These are phyloP conservation scores for Aporophyla nigra DNA, from an alignment of 2,888 invertebrate genomes.

Conservation along the genomic window DNA sequence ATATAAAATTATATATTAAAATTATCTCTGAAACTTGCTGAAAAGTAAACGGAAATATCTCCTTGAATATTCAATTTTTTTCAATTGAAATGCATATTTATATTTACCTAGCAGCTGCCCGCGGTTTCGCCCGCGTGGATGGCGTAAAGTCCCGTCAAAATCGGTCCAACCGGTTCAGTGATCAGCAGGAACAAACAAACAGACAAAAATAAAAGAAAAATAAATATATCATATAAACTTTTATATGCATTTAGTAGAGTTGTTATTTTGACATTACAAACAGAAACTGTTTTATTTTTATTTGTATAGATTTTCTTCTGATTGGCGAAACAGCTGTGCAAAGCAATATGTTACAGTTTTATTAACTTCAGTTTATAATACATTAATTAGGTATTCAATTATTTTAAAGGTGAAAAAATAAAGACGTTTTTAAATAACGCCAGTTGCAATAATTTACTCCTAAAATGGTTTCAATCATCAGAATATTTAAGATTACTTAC, in stretches of 20 bases:
- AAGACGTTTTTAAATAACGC: not conserved
- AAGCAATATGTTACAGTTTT: conserved; percentile 12
- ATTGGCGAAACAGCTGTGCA: conserved; percentile 28
- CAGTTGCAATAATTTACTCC: not conserved
- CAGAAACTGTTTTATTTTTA: no score
- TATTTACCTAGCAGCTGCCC: no score
- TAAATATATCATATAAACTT: no score
- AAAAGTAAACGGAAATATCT: conserved; percentile 17
- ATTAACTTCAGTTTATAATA: not conserved
- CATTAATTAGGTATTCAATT: not conserved
- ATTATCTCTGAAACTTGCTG: not conserved
- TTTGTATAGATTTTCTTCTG: not conserved
- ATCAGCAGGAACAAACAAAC: no score
- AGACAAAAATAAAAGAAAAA: no score
- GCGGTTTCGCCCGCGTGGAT: no score
- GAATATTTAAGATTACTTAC: no score
- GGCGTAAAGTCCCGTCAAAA: no score
- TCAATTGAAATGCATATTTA: conserved; percentile 8
- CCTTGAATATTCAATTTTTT: not conserved
- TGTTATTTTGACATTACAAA: no score
- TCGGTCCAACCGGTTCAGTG: no score
- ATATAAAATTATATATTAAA: not conserved
- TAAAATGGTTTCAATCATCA: no score
- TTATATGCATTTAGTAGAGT: no score
- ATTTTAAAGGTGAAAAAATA: not conserved